Percentiles rank a stretch among this genome's conserved stretches.
Evolutionary conservation across 2,888 invertebrate species (phyloP).

Genomic region (Xanthostigma xanthostigma): DNA sequence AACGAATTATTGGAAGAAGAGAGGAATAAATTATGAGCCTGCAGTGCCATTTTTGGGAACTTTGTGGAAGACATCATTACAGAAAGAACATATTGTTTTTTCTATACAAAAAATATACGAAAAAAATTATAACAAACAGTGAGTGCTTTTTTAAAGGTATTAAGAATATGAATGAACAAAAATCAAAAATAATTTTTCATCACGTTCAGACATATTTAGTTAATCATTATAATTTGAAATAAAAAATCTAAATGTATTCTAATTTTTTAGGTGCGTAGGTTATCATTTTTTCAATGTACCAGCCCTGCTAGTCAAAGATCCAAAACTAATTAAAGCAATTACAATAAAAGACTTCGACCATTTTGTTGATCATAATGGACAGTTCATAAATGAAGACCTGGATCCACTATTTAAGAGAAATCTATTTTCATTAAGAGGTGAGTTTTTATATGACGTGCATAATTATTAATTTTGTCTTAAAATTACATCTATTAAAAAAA

Average conservation of each 20-base stretch:
- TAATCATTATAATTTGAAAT: too few species aligned
- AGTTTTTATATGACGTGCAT: neutral
- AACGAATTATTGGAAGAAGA: neutral
- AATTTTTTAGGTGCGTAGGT: constrained; percentile 2
- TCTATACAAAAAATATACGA: neutral
- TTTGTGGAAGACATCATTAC: neutral
- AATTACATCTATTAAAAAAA: too few species aligned
- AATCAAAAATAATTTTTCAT: too few species aligned
- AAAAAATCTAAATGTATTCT: too few species aligned
- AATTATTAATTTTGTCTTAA: too few species aligned
- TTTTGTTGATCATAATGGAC: constrained; percentile 8
- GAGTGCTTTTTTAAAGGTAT: neutral
- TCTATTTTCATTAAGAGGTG: constrained; percentile 9
- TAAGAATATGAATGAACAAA: too few species aligned
- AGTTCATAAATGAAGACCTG: constrained; percentile 8
- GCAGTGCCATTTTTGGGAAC: neutral
- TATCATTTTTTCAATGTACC: constrained; percentile 8
- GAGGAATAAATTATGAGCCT: neutral
- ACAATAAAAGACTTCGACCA: constrained; percentile 13
- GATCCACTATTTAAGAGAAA: constrained; percentile 9
- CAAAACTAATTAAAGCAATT: constrained; percentile 12
- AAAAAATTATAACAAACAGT: neutral
- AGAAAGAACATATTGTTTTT: neutral
- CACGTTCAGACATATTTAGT: too few species aligned
- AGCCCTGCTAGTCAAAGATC: constrained; percentile 9